Evolutionary conservation across 2,113 vertebrate species (phyloP).

Genomic region (Ictalurus punctatus): DNA sequence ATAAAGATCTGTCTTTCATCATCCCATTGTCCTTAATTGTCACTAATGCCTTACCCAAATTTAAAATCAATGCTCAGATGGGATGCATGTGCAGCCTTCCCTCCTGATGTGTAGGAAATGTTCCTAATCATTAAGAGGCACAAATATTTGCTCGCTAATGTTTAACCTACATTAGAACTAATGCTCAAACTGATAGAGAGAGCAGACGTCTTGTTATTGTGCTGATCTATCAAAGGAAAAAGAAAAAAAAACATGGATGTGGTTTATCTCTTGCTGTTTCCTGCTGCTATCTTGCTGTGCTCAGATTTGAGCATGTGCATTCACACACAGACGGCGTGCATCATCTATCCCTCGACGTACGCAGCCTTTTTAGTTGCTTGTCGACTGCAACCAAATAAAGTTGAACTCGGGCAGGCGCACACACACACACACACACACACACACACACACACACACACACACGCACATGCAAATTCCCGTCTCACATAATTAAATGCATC

Average conservation of each 20-base stretch:
- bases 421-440: conserved; percentile 21
- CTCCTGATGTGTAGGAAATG: conserved; percentile 65
- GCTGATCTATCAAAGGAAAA: conserved; percentile 59
- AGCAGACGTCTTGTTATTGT: conserved; percentile 53
- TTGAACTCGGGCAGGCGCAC: conserved; percentile 22
- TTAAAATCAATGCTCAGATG: conserved; percentile 65
- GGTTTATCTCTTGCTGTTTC: conserved; percentile 62
- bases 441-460: conserved; percentile 31
- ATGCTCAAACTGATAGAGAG: conserved; percentile 26
- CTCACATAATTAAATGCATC: conserved; percentile 69
- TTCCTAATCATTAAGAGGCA: conserved; percentile 69
- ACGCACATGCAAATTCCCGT: conserved; percentile 47
- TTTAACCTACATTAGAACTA: conserved; percentile 13
- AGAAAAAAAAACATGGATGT: conserved; percentile 40
- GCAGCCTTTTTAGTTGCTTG: neutral
- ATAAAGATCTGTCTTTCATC: conserved; percentile 6
- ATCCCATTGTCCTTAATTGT: neutral
- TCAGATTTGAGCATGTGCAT: conserved; percentile 30
- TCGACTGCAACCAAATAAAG: neutral
- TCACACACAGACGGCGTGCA: conserved; percentile 15
- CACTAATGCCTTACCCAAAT: conserved; percentile 40
- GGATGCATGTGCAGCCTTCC: conserved; percentile 66
- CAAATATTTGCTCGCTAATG: conserved; percentile 66
- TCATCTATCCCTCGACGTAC: neutral
- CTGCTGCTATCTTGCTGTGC: conserved; percentile 68